These are phyloP conservation scores for Crossocerus cetratus DNA, from an alignment of 2,888 invertebrate genomes.

Conservation along the genomic window DNA sequence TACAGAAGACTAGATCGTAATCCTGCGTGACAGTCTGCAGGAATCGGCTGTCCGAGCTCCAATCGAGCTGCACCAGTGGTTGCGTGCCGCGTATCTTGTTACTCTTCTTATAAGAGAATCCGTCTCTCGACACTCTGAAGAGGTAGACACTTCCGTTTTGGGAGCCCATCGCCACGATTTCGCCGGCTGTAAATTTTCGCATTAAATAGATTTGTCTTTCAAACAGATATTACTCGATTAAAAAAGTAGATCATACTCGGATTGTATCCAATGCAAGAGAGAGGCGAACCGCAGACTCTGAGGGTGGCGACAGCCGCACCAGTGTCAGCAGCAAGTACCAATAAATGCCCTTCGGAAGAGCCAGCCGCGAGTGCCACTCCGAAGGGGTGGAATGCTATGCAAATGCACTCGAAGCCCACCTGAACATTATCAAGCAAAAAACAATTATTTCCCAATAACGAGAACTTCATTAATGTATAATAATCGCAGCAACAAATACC, in stretches of 20 bases:
- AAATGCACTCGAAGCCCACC: slow-evolving; percentile 92
- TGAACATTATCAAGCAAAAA: slow-evolving; percentile 61
- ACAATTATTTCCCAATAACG: not conserved
- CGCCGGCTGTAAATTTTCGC: slow-evolving; percentile 82
- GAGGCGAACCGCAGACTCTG: slow-evolving; percentile 90
- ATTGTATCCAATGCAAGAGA: slow-evolving; percentile 92
- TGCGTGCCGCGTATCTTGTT: slow-evolving; percentile 93
- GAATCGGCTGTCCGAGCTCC: slow-evolving; percentile 93
- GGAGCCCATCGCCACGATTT: slow-evolving; percentile 91
- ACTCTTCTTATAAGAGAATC: slow-evolving; percentile 92
- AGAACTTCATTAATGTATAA: too few species aligned
- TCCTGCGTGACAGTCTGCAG: slow-evolving; percentile 94
- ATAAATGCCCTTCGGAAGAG: slow-evolving; percentile 92
- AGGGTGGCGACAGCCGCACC: slow-evolving; percentile 91
- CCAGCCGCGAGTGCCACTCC: slow-evolving; percentile 93
- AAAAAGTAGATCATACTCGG: slow-evolving; percentile 82
- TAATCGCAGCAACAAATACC: slow-evolving; percentile 76
- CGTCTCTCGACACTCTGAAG: slow-evolving; percentile 91
- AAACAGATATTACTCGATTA: too few species aligned
- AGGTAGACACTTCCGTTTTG: slow-evolving; percentile 92
- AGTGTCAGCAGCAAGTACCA: slow-evolving; percentile 91
- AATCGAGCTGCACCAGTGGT: slow-evolving; percentile 91
- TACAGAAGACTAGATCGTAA: slow-evolving; percentile 92
- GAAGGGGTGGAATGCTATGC: slow-evolving; percentile 91
- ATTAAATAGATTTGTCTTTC: too few species aligned